Evolutionary conservation across 2,113 vertebrate species (phyloP).

Genomic region (Chloroceryle aenea): DNA sequence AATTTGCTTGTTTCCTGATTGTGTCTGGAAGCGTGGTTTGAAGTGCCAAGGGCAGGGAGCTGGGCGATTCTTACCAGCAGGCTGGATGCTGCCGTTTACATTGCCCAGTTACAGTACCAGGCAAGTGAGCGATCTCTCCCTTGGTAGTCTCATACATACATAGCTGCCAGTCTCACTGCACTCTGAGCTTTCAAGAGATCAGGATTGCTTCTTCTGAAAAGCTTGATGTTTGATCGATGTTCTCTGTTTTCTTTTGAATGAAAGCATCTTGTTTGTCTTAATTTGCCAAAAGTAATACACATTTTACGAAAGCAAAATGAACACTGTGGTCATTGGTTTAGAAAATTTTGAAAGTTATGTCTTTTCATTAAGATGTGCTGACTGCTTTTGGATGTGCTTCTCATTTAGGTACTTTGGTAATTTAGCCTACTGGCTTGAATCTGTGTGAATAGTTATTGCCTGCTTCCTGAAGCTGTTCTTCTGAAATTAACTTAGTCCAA

Average conservation of each 20-base stretch:
- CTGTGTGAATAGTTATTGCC: background rate
- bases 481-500: background rate
- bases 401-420: background rate
- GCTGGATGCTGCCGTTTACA: constrained; percentile 14
- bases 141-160: constrained; percentile 9
- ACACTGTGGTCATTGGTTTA: background rate
- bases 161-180: constrained; percentile 72
- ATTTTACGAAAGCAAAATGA: background rate
- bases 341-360: background rate
- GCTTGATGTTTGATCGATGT: background rate
- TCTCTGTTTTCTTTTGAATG: background rate
- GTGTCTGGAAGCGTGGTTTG: background rate
- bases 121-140: constrained; percentile 58
- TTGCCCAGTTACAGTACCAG: constrained; percentile 75
- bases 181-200: constrained; percentile 71
- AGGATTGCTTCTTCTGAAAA: constrained; percentile 14
- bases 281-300: background rate
- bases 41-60: background rate
- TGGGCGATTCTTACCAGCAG: background rate
- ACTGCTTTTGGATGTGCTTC: background rate
- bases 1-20: background rate
- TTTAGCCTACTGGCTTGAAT: background rate
- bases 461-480: background rate
- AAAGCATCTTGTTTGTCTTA: background rate
- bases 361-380: background rate